Base-by-base conservation (phyloP, 2,888 invertebrate genomes). In the Tinea trinotella region DNA sequence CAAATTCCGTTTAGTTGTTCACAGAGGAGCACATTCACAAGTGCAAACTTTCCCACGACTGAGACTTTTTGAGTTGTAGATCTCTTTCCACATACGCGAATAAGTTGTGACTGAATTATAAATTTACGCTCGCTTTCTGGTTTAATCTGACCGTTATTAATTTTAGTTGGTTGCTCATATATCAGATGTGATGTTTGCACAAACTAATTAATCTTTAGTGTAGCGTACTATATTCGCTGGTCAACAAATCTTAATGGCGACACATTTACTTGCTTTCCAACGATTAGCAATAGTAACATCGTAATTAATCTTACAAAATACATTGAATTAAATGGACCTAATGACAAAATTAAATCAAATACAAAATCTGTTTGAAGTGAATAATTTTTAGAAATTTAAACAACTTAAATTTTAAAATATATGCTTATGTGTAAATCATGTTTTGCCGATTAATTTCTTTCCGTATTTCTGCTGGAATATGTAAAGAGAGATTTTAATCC, bases 161-260 rank as follows among this genome's bases (percentile, higher is more conserved):
- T 46, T 46, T 46, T 40, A 48, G 24, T 20, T 12, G 24, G 50
- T 18, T 2, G 50, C 13, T 24, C 6, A 10, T 19, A 71, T 82
- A 83, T 83, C 76, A 76, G 70, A 62, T 63, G 66, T 67, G 67
- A 75, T 76, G 73, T 76, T 79, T 71, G 68, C 69, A 62, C 60
- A 64, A 63, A 74, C 74, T 79, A 81, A 84, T 82, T 84, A 83
- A 84, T 82, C 74, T 76, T 72, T 66, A 64, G 46, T 13, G 40
- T 30, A 30, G 30, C 40, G 13, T 19, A 46, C 46, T 46, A 46
- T 15, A 46, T 46, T 46, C 19, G n/a, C 46, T 4, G 46, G 46
- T 19, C 46, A 46, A n/a, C 10, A 19, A 46, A 46, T 40, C 40
- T 40, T 40, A 40, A 40, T 40, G 40, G 7, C 13, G 15, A 40